Base-by-base conservation (phyloP, 1,140 invertebrate genomes). In the Heliconius congener region DNA sequence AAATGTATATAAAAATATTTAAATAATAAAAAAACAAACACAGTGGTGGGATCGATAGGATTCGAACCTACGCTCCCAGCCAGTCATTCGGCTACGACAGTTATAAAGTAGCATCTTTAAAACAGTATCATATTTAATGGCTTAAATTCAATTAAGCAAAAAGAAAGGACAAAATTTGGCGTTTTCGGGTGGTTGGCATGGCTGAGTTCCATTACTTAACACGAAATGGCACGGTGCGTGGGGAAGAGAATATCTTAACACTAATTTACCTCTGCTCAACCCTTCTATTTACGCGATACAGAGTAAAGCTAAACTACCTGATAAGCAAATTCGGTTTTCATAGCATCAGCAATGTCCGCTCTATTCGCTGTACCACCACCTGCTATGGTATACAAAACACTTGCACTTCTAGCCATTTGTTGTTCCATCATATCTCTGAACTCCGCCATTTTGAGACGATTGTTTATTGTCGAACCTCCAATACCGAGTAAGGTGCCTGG, bases 401-500 rank as follows among this genome's bases (percentile, higher is more conserved):
- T 92, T 0, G 92, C 92, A 73, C 88, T 91, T 0, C 91, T 79
- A 30, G 93, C 93, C 92, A 94, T 93, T 76, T 95, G 94, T 71
- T 95, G 93, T 37, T 92, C 88, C 83, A 97, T 95, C 90, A 97
- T 93, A 39, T 95, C 94, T 30, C 96, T 89, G 73, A 97, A 93
- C 90, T 97, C 96, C 73, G 94, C 94, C 96, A 97, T 97, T 86
- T 96, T 95, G 23, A 96, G 87, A 75, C 95, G 93, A 84, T 96
- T 97, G 85, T 96, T 97, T 39, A 97, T 93, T 5, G 96, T 95
- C 8, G 96, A 96, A 42, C 96, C 96, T 8, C 96, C 87, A 81
- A 97, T 96, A 27, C 97, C 97, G 8, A 97, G 93, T 0, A 96
- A 88, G 42, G 97, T 96, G 27, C 97, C 97, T 95, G 77, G 8